Conservation (phyloP, 2,797 vertebrate species). For the Loris lydekkerianus region DNA sequence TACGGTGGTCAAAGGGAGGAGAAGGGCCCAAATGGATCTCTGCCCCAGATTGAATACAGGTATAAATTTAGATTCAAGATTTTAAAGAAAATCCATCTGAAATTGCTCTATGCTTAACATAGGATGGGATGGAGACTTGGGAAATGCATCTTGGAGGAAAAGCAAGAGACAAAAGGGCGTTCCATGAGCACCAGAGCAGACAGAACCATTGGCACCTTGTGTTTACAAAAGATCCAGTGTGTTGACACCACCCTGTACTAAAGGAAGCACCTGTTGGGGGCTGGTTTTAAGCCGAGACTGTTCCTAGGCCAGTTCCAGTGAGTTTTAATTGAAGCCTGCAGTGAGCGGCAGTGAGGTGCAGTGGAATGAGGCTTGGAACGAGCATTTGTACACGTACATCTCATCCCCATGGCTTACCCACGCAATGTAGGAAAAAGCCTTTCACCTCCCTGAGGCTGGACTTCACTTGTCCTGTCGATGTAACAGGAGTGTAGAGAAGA, state of each 20-base stretch:
- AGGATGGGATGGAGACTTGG: rapidly evolving
- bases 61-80: neutral
- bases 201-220: neutral
- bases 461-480: neutral
- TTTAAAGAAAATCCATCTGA: neutral
- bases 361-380: neutral
- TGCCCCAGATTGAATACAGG: neutral
- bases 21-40: neutral
- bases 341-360: neutral
- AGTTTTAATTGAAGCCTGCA: neutral
- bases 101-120: neutral
- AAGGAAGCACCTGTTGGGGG: neutral
- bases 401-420: neutral
- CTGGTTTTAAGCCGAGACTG: neutral
- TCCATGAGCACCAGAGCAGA: neutral
- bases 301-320: neutral
- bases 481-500: neutral
- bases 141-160: neutral
- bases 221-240: neutral
- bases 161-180: neutral
- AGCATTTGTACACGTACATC: neutral
- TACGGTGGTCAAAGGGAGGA: neutral
- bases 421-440: neutral
- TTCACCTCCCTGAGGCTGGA: neutral
- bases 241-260: neutral